A percentile compares a stretch with the other conserved stretches of the same genome.
phyloP scores from a whole-genome alignment of 2,113 vertebrate genomes.

The Scartelaos histophorus region DNA sequence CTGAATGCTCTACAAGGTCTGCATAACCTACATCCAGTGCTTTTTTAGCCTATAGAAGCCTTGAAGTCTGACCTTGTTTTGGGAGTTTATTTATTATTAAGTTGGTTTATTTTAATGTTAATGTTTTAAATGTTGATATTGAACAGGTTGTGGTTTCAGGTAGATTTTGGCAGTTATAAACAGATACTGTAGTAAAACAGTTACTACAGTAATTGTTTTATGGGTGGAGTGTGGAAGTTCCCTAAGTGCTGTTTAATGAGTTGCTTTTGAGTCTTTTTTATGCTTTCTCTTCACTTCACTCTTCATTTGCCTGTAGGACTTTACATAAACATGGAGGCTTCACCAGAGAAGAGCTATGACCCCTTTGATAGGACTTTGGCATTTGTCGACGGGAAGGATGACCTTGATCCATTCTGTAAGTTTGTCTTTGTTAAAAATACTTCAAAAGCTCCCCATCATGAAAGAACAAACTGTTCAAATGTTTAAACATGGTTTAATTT shows the following conservation, averaged over 20 bases:
- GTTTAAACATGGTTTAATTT: not conserved
- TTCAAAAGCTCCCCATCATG: not conserved
- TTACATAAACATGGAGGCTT: not conserved
- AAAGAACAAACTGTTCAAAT: not conserved
- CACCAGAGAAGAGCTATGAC: constrained; percentile 49
- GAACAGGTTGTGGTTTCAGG: not conserved
- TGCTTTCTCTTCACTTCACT: not conserved
- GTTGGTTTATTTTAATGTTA: not conserved
- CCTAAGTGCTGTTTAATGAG: not conserved
- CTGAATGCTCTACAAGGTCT: too few relatives aligned
- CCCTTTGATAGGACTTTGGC: constrained; percentile 54
- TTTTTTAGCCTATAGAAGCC: too few relatives aligned
- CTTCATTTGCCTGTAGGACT: not conserved
- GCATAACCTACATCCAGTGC: too few relatives aligned
- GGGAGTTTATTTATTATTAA: not conserved
- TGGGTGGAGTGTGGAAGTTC: not conserved
- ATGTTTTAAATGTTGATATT: not conserved
- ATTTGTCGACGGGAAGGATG: constrained; percentile 55
- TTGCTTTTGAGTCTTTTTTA: not conserved
- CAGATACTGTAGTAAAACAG: too few relatives aligned
- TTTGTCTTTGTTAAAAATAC: not conserved
- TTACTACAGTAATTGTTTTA: not conserved
- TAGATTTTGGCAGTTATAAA: not conserved
- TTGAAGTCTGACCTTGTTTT: not conserved
- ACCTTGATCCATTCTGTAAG: constrained; percentile 48